Evolutionary conservation across 2,797 vertebrate genomes (phyloP).

Genomic region (Rhincodon typus): DNA sequence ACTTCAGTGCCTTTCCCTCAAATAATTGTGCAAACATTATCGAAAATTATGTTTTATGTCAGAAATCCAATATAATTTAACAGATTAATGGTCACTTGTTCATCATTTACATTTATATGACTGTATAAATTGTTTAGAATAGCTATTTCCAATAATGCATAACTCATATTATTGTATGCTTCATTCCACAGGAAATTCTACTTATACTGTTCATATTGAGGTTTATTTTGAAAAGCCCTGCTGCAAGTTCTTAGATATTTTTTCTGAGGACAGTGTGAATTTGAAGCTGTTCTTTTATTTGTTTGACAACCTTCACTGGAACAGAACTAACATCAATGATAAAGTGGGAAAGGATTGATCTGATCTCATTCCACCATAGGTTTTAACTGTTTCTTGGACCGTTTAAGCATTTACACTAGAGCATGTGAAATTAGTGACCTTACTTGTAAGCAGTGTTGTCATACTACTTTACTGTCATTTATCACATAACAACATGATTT

Average conservation of each 20-base stretch:
- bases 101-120: slow-evolving; percentile 35
- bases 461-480: not conserved
- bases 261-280: not conserved
- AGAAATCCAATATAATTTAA: slow-evolving; percentile 3
- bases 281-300: not conserved
- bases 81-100: slow-evolving; percentile 31
- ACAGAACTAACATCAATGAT: not conserved
- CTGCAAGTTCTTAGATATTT: not conserved
- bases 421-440: not conserved
- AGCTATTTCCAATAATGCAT: not conserved
- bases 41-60: slow-evolving; percentile 20
- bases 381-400: not conserved
- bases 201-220: not conserved
- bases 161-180: not conserved
- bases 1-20: slow-evolving; percentile 14
- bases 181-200: slow-evolving; percentile 28
- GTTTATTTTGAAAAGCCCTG: slow-evolving; percentile 1
- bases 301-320: slow-evolving; percentile 6
- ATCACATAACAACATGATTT: not conserved
- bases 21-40: not conserved
- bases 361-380: not conserved
- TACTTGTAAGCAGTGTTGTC: too few species aligned
- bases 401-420: not conserved
- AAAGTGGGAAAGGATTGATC: not conserved
- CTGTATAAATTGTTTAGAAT: slow-evolving; percentile 33